These are phyloP conservation scores for Anabacerthia variegaticeps DNA, from an alignment of 2,797 vertebrate genomes.

Conservation along the genomic window DNA sequence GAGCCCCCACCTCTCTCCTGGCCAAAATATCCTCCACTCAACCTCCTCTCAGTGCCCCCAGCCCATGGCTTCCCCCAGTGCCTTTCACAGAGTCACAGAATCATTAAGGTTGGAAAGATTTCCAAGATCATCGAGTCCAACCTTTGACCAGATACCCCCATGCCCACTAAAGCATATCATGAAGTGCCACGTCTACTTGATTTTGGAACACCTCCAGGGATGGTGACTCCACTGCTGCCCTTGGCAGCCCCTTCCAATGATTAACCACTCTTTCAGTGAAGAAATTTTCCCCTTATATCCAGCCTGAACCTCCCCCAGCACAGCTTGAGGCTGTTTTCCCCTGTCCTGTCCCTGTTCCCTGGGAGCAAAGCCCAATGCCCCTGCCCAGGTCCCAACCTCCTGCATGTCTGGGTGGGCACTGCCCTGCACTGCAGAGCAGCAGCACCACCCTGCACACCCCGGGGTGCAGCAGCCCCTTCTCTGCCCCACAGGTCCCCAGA, in stretches of 20 bases:
- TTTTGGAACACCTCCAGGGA: neutral
- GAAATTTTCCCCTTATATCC: neutral
- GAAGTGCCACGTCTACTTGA: neutral
- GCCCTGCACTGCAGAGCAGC: neutral
- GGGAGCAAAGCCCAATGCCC: neutral
- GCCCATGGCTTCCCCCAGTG: rapidly evolving
- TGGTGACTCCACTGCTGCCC: neutral
- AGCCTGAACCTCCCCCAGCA: rapidly evolving
- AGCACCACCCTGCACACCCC: rapidly evolving
- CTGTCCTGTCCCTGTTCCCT: neutral
- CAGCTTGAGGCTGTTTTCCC: neutral
- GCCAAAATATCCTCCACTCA: too few relatives aligned
- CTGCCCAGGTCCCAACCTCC: neutral
- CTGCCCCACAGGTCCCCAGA: neutral
- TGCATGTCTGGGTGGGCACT: neutral
- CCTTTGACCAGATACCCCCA: too few relatives aligned
- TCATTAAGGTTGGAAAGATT: rapidly evolving
- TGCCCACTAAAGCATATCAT: neutral
- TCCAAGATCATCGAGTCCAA: neutral
- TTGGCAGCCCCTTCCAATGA: neutral
- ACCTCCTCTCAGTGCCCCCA: neutral
- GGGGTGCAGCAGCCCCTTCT: neutral
- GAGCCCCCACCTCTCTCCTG: neutral
- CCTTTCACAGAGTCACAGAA: neutral
- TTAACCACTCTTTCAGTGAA: too few relatives aligned